These are phyloP conservation scores for Triplophysa yarkandensis DNA, from an alignment of 2,797 vertebrate species.

Conservation along the genomic window DNA sequence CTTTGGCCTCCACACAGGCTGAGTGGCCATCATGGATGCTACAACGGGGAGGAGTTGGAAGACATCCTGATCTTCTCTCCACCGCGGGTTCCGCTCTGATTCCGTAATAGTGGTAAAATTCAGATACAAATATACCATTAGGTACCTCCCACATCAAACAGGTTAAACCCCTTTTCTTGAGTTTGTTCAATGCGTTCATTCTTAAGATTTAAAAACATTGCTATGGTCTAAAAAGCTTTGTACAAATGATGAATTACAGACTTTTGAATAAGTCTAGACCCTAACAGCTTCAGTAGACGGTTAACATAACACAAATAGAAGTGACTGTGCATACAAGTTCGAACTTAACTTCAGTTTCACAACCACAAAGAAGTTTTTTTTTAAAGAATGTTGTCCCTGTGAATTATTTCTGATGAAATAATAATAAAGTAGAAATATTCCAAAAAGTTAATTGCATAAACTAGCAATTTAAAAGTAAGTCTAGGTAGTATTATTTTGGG, in stretches of 20 bases:
- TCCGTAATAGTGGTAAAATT: constrained; percentile 6
- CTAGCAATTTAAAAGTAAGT: too few species aligned
- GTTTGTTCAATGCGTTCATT: too few species aligned
- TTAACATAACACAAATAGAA: too few species aligned
- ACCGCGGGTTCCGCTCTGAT: constrained; percentile 33
- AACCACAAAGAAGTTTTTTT: too few species aligned
- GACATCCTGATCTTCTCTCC: constrained; percentile 35
- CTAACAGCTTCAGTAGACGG: too few species aligned
- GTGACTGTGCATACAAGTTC: too few species aligned
- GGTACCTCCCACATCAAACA: constrained; percentile 10
- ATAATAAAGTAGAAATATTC: too few species aligned
- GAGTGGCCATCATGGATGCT: constrained; percentile 46
- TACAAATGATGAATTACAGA: not conserved
- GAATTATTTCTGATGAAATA: too few species aligned
- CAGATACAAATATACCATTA: constrained; percentile 1
- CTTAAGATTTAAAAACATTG: constrained; percentile 13
- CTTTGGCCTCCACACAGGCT: constrained; percentile 49
- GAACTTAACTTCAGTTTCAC: too few species aligned
- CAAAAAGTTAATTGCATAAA: too few species aligned
- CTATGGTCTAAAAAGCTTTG: not conserved
- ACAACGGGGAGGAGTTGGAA: constrained; percentile 31
- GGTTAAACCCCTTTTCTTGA: not conserved
- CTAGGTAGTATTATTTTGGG: too few species aligned
- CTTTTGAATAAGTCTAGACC: not conserved
- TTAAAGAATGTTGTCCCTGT: too few species aligned